Conservation (phyloP, 2,797 vertebrate species). For the Apogon talboti region DNA sequence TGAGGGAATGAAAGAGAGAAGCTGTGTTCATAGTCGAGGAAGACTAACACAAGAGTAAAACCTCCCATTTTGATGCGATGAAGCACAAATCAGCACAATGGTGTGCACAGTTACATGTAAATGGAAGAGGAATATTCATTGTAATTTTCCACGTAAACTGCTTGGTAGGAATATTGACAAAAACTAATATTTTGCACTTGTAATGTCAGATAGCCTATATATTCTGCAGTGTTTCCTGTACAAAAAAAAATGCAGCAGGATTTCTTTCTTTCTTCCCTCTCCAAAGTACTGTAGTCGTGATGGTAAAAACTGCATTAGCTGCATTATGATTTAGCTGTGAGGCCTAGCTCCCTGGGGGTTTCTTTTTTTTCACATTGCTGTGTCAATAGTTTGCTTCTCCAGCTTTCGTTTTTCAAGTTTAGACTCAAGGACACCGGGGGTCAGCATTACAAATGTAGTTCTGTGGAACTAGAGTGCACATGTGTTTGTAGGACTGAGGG, state of each 20-base stretch:
- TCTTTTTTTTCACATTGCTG: constrained; percentile 39
- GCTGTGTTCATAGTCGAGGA: too few species aligned
- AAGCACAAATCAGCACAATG: too few species aligned
- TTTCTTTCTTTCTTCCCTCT: neutral
- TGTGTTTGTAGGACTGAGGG: neutral
- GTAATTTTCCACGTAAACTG: too few species aligned
- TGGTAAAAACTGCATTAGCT: constrained; percentile 23
- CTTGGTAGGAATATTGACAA: too few species aligned
- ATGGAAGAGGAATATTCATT: too few species aligned
- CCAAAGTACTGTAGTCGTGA: neutral
- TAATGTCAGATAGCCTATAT: neutral
- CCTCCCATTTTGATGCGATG: too few species aligned
- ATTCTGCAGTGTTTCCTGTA: neutral
- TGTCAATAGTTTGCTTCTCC: constrained; percentile 38
- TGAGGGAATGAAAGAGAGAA: too few species aligned
- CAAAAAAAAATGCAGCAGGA: constrained; percentile 8
- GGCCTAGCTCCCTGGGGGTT: constrained; percentile 14
- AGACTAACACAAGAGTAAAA: too few species aligned
- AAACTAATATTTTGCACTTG: too few species aligned
- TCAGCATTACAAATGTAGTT: constrained; percentile 3
- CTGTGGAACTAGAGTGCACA: neutral
- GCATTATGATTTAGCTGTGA: constrained; percentile 17
- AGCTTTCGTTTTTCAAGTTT: constrained; percentile 36
- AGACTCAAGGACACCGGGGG: constrained; percentile 35
- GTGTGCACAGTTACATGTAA: too few species aligned